Evolutionary conservation across 2,888 invertebrate genomes (phyloP), one percentile per base, ranked within the genome.

Genomic region (Abrostola tripartita): DNA sequence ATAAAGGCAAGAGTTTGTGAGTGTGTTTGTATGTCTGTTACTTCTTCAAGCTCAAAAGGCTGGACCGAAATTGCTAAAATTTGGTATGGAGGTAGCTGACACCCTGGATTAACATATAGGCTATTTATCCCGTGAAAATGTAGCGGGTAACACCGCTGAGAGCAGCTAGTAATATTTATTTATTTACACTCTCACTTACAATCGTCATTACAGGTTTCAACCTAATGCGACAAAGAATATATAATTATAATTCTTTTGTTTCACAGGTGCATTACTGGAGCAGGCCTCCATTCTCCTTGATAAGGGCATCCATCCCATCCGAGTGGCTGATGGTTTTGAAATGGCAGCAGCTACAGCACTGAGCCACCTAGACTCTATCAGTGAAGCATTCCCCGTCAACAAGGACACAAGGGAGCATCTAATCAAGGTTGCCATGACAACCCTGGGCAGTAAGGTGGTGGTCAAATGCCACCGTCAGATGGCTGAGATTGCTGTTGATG

Each of bases 291-390:
- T 96, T 71, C 92, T 99, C 10, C 90, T 99, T 5, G 99, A 99
- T 93, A 97, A 98, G 83, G 99, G 99, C 49, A 99, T 99, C 87
- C 99, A 99, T 90, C 99, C 99, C 0, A 99, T 99, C 82, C 97
- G 99, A 81, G 98, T 99, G 80, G 99, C 99, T 6, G 99, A 99
- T 92, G 99, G 99, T 52, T 99, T 98, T 87, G 99, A 99, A 91
- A 94, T 99, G 91, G 99, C 99, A 0, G 98, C 99, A 0, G 97
- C 98, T 74, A 96, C 96, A 62, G 99, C 99, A 0, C 96, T 97
- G 0, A 95, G 97, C 44, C 97, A 98, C 86, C 93, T 99, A 71
- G 98, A 99, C 72, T 95, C 96, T 54, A 98, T 99, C 85, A 97
- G 98, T 37, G 98, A 99, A 79, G 96, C 96, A 0, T 99, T 99